phyloP scores from a whole-genome alignment of 2,797 vertebrate species.

The Falco concolor region DNA sequence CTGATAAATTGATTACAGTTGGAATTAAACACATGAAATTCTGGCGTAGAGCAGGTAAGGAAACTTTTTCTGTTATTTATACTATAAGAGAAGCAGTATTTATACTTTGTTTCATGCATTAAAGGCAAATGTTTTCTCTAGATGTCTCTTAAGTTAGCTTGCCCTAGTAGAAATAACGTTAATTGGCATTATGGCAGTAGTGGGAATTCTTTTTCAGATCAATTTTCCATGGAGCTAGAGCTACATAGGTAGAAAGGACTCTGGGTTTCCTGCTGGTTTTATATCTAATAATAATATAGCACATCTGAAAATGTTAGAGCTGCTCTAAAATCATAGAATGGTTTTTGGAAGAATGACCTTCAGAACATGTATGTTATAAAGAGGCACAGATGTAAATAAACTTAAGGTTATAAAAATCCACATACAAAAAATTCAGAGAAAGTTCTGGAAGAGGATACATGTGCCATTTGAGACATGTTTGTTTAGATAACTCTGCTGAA shows the following conservation, averaged over 20 bases:
- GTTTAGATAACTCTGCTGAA: background rate
- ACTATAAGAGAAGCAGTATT: too few relatives aligned
- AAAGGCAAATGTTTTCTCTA: background rate
- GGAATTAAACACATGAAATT: conserved; percentile 98
- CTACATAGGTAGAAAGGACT: background rate
- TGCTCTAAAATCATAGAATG: background rate
- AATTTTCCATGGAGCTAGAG: background rate
- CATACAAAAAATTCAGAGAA: background rate
- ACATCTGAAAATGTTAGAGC: background rate
- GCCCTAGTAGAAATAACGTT: background rate
- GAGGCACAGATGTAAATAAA: background rate
- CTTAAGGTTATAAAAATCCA: background rate
- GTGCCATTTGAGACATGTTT: background rate
- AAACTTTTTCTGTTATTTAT: background rate
- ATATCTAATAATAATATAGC: background rate
- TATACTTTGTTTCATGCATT: background rate
- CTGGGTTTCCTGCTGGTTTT: background rate
- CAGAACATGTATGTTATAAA: background rate
- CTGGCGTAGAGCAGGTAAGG: conserved; percentile 95
- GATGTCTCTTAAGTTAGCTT: background rate
- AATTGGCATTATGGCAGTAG: background rate
- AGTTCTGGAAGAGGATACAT: background rate
- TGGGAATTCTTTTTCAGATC: background rate
- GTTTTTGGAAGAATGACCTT: background rate
- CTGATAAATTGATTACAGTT: conserved; percentile 95